Conservation (phyloP, 37 sponge, comb jelly and placozoan genomes). For the Tethya wilhelma region DNA sequence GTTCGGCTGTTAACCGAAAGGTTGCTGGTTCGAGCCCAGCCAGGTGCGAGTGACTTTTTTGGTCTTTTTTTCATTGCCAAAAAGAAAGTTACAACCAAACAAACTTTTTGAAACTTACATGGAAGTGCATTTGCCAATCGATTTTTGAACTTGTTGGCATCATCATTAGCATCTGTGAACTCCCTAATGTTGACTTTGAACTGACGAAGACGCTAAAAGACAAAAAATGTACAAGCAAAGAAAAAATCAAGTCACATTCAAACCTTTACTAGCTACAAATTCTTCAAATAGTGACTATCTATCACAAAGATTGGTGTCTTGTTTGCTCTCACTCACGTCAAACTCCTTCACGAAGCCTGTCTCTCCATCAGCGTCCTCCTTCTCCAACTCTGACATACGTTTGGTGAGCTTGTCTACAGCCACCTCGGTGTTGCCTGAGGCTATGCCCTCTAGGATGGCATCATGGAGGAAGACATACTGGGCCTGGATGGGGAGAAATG, state of each 20-base stretch:
- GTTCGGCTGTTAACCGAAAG: too few relatives aligned
- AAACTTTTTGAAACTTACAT: slow-evolving; percentile 45
- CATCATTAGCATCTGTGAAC: slow-evolving; percentile 62
- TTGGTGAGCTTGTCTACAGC: slow-evolving; percentile 49
- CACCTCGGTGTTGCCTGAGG: slow-evolving; percentile 68
- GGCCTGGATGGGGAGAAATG: slow-evolving; percentile 39
- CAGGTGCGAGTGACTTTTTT: too few relatives aligned
- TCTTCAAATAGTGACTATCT: not conserved
- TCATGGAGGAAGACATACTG: slow-evolving; percentile 96
- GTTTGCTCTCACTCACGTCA: slow-evolving; percentile 24
- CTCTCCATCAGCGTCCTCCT: slow-evolving; percentile 48
- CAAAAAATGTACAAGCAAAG: not conserved
- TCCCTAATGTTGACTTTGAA: slow-evolving; percentile 47
- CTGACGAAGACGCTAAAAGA: slow-evolving; percentile 49
- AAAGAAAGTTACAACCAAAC: too few relatives aligned
- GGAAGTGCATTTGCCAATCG: slow-evolving; percentile 73
- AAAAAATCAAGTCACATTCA: not conserved
- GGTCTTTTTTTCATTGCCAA: too few relatives aligned
- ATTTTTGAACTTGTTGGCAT: slow-evolving; percentile 80
- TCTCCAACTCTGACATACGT: slow-evolving; percentile 38
- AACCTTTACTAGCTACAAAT: not conserved
- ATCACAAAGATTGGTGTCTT: not conserved
- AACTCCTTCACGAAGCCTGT: slow-evolving; percentile 74
- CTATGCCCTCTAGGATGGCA: slow-evolving; percentile 88
- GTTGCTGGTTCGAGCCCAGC: too few relatives aligned